Conservation (phyloP, 92 coral and sea anemone genomes). For the Paragorgia papillata region DNA sequence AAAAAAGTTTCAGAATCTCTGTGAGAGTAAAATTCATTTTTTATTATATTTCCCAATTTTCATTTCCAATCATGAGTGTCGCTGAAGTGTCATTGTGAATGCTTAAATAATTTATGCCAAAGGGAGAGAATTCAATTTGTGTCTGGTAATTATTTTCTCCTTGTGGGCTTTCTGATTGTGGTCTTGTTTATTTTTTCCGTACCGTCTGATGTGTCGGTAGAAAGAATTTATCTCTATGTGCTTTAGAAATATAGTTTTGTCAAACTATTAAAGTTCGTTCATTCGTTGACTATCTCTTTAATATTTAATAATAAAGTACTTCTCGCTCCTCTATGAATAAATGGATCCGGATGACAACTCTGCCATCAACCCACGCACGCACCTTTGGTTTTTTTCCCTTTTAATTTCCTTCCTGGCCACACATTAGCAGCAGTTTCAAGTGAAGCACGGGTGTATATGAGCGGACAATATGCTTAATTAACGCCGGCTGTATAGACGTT, state of each 20-base stretch:
- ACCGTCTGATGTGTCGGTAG: background rate
- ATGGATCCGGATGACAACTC: constrained; percentile 19
- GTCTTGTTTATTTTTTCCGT: background rate
- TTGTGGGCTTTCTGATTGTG: constrained; percentile 3
- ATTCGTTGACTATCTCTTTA: constrained; percentile 24
- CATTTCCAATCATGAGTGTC: constrained; percentile 23
- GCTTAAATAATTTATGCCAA: constrained; percentile 27
- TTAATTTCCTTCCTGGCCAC: constrained; percentile 1
- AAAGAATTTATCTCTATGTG: constrained; percentile 5
- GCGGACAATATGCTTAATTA: constrained; percentile 1
- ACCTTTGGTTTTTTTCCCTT: constrained; percentile 18
- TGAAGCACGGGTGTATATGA: background rate
- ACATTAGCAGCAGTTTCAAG: background rate
- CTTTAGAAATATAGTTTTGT: constrained; percentile 3
- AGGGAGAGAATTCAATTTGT: constrained; percentile 23
- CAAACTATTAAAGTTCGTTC: constrained; percentile 9
- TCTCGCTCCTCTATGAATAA: constrained; percentile 26
- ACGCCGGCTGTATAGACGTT: too few species aligned
- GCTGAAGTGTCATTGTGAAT: background rate
- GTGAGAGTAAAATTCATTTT: background rate
- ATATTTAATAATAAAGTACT: constrained; percentile 38
- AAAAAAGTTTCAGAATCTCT: too few species aligned
- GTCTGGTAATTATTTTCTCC: constrained; percentile 18
- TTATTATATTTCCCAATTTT: constrained; percentile 6
- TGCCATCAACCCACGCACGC: constrained; percentile 36